Evolutionary conservation across 2,888 invertebrate species (phyloP), one percentile per base, ranked within the genome.

Genomic region (Pseudoips prasinana): DNA sequence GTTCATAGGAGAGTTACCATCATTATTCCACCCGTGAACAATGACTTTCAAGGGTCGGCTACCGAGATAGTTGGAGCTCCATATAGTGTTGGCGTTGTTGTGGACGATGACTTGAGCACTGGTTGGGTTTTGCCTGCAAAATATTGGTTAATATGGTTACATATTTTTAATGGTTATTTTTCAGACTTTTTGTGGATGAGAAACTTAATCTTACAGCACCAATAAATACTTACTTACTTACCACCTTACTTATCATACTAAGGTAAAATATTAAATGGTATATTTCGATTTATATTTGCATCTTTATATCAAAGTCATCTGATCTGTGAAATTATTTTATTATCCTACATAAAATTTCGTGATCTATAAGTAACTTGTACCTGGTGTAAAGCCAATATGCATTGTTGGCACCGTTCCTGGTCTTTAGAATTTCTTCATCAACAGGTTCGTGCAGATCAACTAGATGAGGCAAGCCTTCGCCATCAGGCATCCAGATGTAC

Each of bases 11-110:
- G 71, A 61, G 47, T 69, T 65, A 22, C 72, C 71, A 25, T 69
- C 48, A 34, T 61, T 68, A 45, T 70, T 73, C 79, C 79, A 82
- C 1, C 82, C 81, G 33, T 83, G 81, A 9, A 75, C 72, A 14
- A 83, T 47, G 2, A 81, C 68, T 29, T 68, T 73, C 5, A 64
- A 34, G 0, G 66, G 72, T 1, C 69, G 63, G 33, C 43, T 58
- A 7, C 45, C 62, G 9, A 30, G 20, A 38, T 70, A 80, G 54
- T 70, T 67, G 1, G 81, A 78, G 25, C 41, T 63, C 33, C 45
- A 38, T 14, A 80, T 44, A 1, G 62, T 52, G 35, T 64, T 58
- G 1, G 56, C 52, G 30, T 80, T 60, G 1, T 67, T 68, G 7
- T 67, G 41, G 6, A 55, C 45, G 1, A 79, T 44, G 0, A 68